Conservation (phyloP, 2,888 invertebrate species). For the Eilema caniola region DNA sequence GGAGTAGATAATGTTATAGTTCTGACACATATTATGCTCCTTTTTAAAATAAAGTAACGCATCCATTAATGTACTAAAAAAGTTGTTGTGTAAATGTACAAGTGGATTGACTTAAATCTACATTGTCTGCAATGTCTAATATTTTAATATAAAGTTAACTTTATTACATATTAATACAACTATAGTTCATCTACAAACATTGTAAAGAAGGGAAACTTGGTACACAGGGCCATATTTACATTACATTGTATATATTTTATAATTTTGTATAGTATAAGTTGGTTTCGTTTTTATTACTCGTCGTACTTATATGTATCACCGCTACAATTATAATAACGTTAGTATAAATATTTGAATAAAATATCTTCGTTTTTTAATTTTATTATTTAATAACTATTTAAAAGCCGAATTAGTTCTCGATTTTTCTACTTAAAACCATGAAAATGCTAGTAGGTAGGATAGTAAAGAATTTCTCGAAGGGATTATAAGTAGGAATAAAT, state of each 20-base stretch:
- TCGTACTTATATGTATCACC: conserved; percentile 66
- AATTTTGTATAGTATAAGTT: conserved; percentile 82
- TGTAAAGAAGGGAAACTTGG: conserved; percentile 86
- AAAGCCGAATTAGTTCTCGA: conserved; percentile 72
- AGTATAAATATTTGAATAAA: conserved; percentile 85
- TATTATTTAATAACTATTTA: conserved; percentile 58
- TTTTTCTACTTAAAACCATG: conserved; percentile 67
- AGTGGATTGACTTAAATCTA: conserved; percentile 33
- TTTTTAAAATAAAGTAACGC: conserved; percentile 55
- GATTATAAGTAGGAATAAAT: conserved; percentile 71
- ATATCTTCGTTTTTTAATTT: conserved; percentile 74
- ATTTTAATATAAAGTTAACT: conserved; percentile 38
- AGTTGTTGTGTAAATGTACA: conserved; percentile 38
- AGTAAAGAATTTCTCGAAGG: conserved; percentile 67
- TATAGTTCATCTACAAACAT: conserved; percentile 74
- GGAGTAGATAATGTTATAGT: conserved; percentile 17
- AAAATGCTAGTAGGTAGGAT: conserved; percentile 63
- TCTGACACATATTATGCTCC: not conserved
- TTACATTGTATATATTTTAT: conserved; percentile 75
- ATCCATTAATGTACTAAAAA: conserved; percentile 82
- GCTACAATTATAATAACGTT: conserved; percentile 80
- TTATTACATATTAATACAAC: conserved; percentile 56
- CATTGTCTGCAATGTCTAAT: conserved; percentile 32
- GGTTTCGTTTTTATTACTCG: conserved; percentile 71
- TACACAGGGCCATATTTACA: conserved; percentile 84